These are phyloP conservation scores for Atrichornis clamosus DNA, from an alignment of 2,113 vertebrate species.

Conservation along the genomic window DNA sequence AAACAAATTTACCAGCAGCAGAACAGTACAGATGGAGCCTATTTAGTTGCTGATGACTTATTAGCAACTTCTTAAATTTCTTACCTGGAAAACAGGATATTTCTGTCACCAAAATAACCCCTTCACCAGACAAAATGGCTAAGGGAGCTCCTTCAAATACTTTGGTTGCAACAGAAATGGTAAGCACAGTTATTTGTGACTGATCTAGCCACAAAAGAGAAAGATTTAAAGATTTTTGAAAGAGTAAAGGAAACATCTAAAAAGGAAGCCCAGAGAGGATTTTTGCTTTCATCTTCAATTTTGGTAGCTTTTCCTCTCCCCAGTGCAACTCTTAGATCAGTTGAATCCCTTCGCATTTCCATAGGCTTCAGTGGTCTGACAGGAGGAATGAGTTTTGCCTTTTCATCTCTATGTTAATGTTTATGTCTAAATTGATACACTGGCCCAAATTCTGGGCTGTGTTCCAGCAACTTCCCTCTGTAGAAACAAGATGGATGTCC, in stretches of 20 bases:
- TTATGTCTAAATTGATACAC: constrained; percentile 48
- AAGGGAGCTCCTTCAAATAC: background rate
- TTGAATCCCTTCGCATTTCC: constrained; percentile 7
- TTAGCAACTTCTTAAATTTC: background rate
- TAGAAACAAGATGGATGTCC: background rate
- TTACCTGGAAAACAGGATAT: background rate
- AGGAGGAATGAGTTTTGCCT: background rate
- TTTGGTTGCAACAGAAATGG: background rate
- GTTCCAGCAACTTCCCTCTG: background rate
- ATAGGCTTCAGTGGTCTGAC: background rate
- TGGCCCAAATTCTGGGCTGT: constrained; percentile 17
- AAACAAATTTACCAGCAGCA: background rate
- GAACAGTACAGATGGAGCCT: background rate
- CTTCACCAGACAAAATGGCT: background rate
- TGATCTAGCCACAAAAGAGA: background rate
- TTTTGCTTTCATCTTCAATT: constrained; percentile 52
- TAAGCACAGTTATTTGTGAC: background rate
- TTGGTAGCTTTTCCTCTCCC: constrained; percentile 18
- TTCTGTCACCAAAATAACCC: background rate
- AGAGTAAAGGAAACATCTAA: constrained; percentile 3
- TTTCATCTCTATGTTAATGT: constrained; percentile 48
- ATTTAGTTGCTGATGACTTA: background rate
- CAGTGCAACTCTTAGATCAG: background rate
- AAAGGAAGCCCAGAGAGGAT: background rate
- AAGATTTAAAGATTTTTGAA: constrained; percentile 38